Percentiles rank a stretch among this genome's conserved stretches.
Evolutionary conservation across 2,797 vertebrate species (phyloP).

Genomic region (Prunella strophiata): DNA sequence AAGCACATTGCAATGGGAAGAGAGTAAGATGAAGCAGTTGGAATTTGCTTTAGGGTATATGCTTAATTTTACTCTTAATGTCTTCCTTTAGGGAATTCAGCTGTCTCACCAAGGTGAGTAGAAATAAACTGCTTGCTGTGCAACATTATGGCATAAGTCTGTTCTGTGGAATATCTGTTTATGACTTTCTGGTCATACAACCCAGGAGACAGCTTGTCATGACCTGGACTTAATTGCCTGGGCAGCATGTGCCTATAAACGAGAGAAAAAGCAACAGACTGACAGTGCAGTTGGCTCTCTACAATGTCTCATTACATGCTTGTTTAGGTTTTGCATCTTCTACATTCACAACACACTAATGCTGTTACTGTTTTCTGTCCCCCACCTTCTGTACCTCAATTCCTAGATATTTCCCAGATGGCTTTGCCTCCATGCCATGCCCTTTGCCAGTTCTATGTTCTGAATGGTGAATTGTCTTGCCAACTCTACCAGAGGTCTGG

Average conservation of each 20-base stretch:
- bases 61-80: background rate
- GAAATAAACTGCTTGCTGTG: conserved; percentile 32
- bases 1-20: background rate
- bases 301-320: background rate
- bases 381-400: background rate
- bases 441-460: conserved; percentile 95
- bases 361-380: background rate
- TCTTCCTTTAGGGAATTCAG: background rate
- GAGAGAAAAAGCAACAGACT: background rate
- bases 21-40: background rate
- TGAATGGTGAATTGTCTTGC: conserved; percentile 91
- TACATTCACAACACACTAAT: background rate
- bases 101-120: background rate
- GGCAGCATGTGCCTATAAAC: background rate
- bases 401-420: conserved; percentile 90
- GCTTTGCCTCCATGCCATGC: conserved; percentile 94
- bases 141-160: conserved; percentile 12
- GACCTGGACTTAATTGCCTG: background rate
- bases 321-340: background rate
- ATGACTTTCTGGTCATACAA: background rate
- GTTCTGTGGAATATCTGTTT: background rate
- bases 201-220: background rate
- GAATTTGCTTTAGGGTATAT: background rate
- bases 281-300: background rate
- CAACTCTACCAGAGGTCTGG: conserved; percentile 96